A percentile compares a stretch with the other conserved stretches of the same genome.
Evolutionary conservation across 2,113 vertebrate genomes (phyloP).

Genomic region (Neolamprologus brichardi): DNA sequence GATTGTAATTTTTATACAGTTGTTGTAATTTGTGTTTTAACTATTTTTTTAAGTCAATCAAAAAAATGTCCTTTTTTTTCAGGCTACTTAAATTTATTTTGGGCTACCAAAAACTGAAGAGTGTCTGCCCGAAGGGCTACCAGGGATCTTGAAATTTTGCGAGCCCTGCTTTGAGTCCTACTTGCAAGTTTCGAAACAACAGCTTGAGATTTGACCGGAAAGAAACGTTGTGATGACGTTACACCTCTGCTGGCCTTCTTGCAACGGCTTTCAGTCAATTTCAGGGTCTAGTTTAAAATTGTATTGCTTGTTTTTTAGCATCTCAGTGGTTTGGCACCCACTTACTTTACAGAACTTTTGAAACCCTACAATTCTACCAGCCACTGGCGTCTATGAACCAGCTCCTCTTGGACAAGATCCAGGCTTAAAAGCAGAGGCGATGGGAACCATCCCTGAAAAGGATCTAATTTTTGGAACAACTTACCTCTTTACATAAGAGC

Average conservation of each 20-base stretch:
- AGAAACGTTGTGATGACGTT: neutral
- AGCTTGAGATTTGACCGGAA: neutral
- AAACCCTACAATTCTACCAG: neutral
- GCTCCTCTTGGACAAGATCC: neutral
- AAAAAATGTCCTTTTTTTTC: neutral
- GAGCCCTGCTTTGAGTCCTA: neutral
- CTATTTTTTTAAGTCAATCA: neutral
- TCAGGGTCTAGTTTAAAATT: neutral
- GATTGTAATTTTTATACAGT: neutral
- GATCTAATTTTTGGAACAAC: neutral
- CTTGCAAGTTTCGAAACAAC: accelerated
- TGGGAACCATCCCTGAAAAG: neutral
- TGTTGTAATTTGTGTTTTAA: neutral
- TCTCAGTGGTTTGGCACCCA: neutral
- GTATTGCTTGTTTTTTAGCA: neutral
- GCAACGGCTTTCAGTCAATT: neutral
- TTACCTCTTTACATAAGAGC: neutral
- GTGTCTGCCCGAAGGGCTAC: neutral
- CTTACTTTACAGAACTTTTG: neutral
- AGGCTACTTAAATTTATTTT: neutral
- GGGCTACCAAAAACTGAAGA: neutral
- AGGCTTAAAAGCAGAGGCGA: neutral
- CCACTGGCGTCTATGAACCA: neutral
- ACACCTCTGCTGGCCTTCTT: neutral
- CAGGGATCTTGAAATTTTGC: neutral